These are phyloP conservation scores for Triplophysa dalaica DNA, from an alignment of 2,113 vertebrate genomes.

Conservation along the genomic window DNA sequence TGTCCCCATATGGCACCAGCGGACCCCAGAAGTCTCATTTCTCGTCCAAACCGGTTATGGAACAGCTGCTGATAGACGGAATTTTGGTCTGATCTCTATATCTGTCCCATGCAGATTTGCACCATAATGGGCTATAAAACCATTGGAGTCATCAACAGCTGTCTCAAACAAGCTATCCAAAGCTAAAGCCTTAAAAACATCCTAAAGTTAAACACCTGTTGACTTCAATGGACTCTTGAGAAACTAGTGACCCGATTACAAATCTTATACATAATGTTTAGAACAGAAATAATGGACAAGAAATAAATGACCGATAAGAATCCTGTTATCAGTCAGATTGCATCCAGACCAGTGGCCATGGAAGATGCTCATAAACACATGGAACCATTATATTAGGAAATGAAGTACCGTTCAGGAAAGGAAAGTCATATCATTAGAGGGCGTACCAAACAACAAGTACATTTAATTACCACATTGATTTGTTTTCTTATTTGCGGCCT, in stretches of 20 bases:
- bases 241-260: not conserved
- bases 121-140: not conserved
- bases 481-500: conserved; percentile 18
- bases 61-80: conserved; percentile 10
- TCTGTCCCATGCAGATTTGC: not conserved
- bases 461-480: conserved; percentile 46
- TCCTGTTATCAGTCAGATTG: conserved; percentile 42
- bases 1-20: not conserved
- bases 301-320: conserved; percentile 40
- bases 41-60: not conserved
- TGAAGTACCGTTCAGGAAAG: conserved; percentile 44
- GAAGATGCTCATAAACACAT: conserved; percentile 44
- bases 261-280: conserved; percentile 27
- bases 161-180: no score
- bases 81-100: not conserved
- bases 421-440: conserved; percentile 47
- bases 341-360: conserved; percentile 2
- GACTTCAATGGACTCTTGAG: conserved; percentile 3
- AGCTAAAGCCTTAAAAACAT: not conserved
- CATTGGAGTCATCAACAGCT: not conserved
- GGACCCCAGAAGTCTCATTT: conserved; percentile 16
- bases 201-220: not conserved
- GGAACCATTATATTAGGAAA: conserved; percentile 53
- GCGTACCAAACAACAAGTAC: conserved; percentile 43
- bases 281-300: conserved; percentile 22